Conservation (phyloP, 2,888 invertebrate species). For the Apoda limacodes region DNA sequence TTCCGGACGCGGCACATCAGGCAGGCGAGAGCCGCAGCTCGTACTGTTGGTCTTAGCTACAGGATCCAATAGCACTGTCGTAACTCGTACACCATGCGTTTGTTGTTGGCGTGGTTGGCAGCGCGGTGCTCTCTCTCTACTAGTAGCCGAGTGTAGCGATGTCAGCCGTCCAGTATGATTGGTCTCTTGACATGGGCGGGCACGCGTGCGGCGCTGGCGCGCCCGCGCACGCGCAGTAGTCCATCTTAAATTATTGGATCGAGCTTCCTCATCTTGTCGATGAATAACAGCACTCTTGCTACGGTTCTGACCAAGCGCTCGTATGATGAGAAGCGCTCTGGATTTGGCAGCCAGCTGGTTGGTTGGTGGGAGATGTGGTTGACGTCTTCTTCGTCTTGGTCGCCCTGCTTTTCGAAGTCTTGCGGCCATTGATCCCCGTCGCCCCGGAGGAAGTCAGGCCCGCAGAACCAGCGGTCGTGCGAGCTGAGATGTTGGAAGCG, state of each 20-base stretch:
- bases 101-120: conserved; percentile 14
- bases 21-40: conserved; percentile 10
- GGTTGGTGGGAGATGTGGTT: background rate
- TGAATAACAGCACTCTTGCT: conserved; percentile 6
- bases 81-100: conserved; percentile 13
- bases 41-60: conserved; percentile 16
- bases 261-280: conserved; percentile 1
- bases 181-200: conserved; percentile 11
- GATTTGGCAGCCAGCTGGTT: conserved; percentile 7
- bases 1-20: conserved; percentile 12
- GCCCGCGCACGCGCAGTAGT: conserved; percentile 13
- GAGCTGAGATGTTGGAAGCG: background rate
- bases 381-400: background rate
- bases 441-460: too few relatives aligned
- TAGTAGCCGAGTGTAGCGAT: conserved; percentile 10
- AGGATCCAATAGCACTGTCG: conserved; percentile 14
- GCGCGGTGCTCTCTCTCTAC: conserved; percentile 10
- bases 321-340: conserved; percentile 12
- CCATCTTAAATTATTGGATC: conserved; percentile 14
- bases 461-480: conserved; percentile 3
- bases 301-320: conserved; percentile 6
- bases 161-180: conserved; percentile 15
- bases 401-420: background rate
- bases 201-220: conserved; percentile 6
- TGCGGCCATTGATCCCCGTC: conserved; percentile 1